phyloP scores from a whole-genome alignment of 2,888 invertebrate species.

The Polyommatus icarus region DNA sequence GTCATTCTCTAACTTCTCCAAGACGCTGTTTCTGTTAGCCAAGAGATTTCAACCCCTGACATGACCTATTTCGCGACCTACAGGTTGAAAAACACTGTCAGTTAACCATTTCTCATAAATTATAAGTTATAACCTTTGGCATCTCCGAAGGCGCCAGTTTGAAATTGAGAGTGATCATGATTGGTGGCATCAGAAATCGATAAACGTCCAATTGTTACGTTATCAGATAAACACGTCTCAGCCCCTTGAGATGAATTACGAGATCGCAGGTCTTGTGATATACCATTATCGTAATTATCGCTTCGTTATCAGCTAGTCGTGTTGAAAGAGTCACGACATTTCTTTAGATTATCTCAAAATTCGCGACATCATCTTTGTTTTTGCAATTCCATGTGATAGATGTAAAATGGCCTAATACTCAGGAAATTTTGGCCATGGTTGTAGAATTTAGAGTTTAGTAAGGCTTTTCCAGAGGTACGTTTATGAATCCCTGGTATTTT shows the following conservation, averaged over 20 bases:
- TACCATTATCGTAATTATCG: not conserved
- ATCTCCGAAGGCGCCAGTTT: not conserved
- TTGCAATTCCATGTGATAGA: not conserved
- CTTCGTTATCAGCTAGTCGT: not conserved
- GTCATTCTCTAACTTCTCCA: no score
- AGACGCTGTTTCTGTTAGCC: no score
- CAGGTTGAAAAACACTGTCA: no score
- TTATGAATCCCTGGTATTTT: no score
- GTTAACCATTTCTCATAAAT: no score
- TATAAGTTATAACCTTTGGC: no score
- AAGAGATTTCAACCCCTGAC: no score
- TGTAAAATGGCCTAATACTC: no score
- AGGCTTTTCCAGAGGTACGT: no score
- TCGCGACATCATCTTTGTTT: not conserved
- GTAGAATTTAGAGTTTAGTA: no score
- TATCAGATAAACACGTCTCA: constrained; percentile 1
- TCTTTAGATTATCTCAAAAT: not conserved
- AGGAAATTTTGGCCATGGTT: no score
- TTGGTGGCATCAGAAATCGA: not conserved
- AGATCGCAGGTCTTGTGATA: constrained; percentile 85
- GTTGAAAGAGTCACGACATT: not conserved
- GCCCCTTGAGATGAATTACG: constrained; percentile 53
- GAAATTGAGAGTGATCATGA: not conserved
- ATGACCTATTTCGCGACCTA: no score
- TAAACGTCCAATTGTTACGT: constrained; percentile 1